Conservation (phyloP, 2,113 vertebrate genomes). For the Phalacrocorax brasilianus region DNA sequence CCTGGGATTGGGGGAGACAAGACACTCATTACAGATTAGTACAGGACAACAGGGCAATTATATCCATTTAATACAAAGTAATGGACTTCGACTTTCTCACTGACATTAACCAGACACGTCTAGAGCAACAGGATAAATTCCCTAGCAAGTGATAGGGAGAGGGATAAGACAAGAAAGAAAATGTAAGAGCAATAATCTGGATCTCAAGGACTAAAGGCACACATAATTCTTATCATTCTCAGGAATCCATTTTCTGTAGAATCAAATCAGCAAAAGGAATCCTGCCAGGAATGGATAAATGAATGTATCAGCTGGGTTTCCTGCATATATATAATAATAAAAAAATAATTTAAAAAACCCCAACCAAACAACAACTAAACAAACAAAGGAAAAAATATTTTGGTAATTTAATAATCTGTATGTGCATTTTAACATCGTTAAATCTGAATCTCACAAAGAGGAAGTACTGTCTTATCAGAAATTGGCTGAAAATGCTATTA, state of each 20-base stretch:
- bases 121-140: neutral
- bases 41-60: constrained; percentile 7
- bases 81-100: neutral
- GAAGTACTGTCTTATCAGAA: neutral
- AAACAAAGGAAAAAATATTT: too few relatives aligned
- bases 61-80: neutral
- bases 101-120: neutral
- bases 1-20: neutral
- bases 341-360: too few relatives aligned
- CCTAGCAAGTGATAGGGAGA: neutral
- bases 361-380: too few relatives aligned
- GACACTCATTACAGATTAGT: constrained; percentile 3
- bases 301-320: neutral
- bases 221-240: neutral
- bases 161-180: neutral
- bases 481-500: neutral
- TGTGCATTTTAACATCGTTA: neutral
- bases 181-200: neutral
- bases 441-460: neutral
- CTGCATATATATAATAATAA: neutral
- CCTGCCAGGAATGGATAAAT: neutral
- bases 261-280: neutral
- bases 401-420: neutral
- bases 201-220: neutral
- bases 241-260: neutral